Evolutionary conservation across 2,888 invertebrate genomes (phyloP), one percentile per base, ranked within the genome.

Genomic region (Hirudinaria manillensis): DNA sequence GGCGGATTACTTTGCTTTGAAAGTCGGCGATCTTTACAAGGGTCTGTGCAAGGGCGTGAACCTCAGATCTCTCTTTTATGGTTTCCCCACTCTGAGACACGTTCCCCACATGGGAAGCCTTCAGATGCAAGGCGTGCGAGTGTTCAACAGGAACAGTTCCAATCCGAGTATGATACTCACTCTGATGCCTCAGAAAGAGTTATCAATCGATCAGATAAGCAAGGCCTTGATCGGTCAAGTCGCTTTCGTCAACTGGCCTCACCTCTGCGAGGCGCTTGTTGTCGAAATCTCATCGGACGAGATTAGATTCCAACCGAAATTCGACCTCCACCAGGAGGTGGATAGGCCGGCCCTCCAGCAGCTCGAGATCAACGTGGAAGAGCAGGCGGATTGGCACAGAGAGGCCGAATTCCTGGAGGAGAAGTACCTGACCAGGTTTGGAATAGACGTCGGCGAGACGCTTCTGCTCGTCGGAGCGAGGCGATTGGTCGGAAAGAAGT

Each of bases 31-130:
- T 80, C 85, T 94, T 29, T 86, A 89, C 3, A 89, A 90, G 77
- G 93, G 93, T 10, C 87, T 92, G 77, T 88, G 90, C 82, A 89
- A 90, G 0, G 90, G 90, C 75, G 90, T 90, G 0, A 86, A 88
- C 76, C 85, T 89, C 51, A 89, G 91, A 81, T 88, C 91, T 72
- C 90, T 91, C 83, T 93, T 90, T 85, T 92, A 93, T 0, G 97
- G 97, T 16, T 98, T 98, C 84, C 96, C 97, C 0, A 94, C 94
- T 0, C 89, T 96, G 86, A 91, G 91, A 80, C 92, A 94, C 85
- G 86, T 97, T 55, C 87, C 90, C 34, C 93, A 93, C 84, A 88
- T 92, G 92, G 88, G 89, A 51, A 83, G 84, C 38, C 81, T 93
- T 76, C 88, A 89, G 80, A 89, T 89, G 80, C 88, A 88, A 24